These are phyloP conservation scores for Tetropium fuscum DNA, from an alignment of 2,888 invertebrate species.

Conservation along the genomic window DNA sequence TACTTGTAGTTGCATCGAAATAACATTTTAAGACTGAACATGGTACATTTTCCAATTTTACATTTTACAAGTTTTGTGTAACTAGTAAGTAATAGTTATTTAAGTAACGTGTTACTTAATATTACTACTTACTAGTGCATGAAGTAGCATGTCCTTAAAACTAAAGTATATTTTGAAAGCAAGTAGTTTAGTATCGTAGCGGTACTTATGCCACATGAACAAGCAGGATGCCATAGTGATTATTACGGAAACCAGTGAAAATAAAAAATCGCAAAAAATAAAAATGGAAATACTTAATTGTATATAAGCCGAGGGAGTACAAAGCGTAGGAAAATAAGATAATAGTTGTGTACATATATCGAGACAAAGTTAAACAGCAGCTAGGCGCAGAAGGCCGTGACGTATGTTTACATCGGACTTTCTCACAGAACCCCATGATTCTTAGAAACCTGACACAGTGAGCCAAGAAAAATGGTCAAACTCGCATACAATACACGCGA, in stretches of 20 bases:
- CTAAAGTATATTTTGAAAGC: too few relatives aligned
- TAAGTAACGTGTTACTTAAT: too few relatives aligned
- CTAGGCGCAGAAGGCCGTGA: conserved; percentile 54
- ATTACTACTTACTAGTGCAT: too few relatives aligned
- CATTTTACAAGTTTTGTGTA: too few relatives aligned
- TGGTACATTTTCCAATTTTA: too few relatives aligned
- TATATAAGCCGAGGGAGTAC: conserved; percentile 9
- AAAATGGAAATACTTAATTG: conserved; percentile 20
- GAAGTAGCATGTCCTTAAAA: too few relatives aligned
- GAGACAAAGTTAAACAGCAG: conserved; percentile 42
- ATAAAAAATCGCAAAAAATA: conserved; percentile 12
- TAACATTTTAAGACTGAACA: too few relatives aligned
- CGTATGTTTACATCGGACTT: conserved; percentile 58
- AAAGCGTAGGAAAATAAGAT: conserved; percentile 29
- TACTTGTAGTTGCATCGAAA: too few relatives aligned
- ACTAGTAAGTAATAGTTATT: too few relatives aligned
- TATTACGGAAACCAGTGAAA: conserved; percentile 21
- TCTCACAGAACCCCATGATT: conserved; percentile 65
- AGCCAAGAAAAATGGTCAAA: conserved; percentile 66
- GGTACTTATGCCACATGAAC: neutral
- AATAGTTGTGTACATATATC: conserved; percentile 36
- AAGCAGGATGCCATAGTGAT: neutral
- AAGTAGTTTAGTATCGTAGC: too few relatives aligned
- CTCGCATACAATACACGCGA: conserved; percentile 63
- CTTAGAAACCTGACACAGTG: conserved; percentile 66